Conservation (phyloP, 2,888 invertebrate genomes). For the Schizotus pectinicornis region DNA sequence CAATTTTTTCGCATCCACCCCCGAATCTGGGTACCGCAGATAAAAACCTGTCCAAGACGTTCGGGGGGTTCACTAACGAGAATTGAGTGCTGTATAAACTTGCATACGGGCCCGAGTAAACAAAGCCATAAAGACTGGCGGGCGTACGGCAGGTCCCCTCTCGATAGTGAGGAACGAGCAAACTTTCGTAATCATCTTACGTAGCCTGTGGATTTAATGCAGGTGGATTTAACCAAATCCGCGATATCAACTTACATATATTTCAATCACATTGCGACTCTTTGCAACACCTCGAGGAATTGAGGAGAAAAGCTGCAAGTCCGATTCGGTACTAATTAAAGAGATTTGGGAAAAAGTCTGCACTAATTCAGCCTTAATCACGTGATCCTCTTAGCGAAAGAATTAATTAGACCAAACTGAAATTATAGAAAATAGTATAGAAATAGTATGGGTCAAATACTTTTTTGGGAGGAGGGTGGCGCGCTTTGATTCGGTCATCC, state of each 20-base stretch:
- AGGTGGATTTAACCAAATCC: conserved; percentile 46
- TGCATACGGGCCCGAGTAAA: conserved; percentile 53
- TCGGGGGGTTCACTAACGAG: conserved; percentile 27
- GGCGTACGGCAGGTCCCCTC: conserved; percentile 42
- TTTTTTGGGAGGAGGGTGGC: neutral
- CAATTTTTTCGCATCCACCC: too few species aligned
- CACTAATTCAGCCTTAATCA: conserved; percentile 12
- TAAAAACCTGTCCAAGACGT: too few species aligned
- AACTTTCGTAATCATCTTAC: conserved; percentile 56
- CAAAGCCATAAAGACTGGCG: conserved; percentile 57
- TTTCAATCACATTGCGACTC: conserved; percentile 24
- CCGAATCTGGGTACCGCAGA: too few species aligned
- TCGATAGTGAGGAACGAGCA: conserved; percentile 53
- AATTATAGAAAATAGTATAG: too few species aligned
- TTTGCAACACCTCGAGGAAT: neutral
- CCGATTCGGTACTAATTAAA: neutral
- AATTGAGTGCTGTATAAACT: conserved; percentile 51
- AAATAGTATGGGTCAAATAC: too few species aligned
- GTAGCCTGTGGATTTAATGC: conserved; percentile 47
- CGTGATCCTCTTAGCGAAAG: conserved; percentile 8
- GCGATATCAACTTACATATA: conserved; percentile 42
- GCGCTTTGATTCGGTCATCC: conserved; percentile 9
- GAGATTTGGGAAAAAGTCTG: neutral
- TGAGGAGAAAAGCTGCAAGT: too few species aligned
- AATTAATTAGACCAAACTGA: neutral